Evolutionary conservation across 2,888 invertebrate genomes (phyloP).

Genomic region (Athrips mouffetella): DNA sequence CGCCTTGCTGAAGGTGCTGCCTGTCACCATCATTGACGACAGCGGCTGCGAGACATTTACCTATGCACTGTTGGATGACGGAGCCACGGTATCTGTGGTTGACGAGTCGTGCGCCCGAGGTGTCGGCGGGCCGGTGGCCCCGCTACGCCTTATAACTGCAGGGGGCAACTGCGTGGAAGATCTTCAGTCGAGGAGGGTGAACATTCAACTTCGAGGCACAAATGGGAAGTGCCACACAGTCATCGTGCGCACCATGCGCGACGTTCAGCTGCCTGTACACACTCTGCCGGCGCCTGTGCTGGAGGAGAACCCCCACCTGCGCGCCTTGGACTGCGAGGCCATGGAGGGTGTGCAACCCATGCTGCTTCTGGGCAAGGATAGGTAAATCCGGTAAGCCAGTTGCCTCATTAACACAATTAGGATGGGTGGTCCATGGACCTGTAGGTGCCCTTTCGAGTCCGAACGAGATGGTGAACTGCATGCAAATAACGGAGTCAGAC

Average conservation of each 20-base stretch:
- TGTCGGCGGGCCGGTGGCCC: not conserved
- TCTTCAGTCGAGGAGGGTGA: not conserved
- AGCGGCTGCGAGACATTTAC: not conserved
- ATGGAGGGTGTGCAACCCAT: not conserved
- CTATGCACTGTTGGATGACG: slow-evolving; percentile 8
- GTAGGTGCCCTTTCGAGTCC: not conserved
- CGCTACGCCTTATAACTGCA: not conserved
- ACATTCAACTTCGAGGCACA: not conserved
- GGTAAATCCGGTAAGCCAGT: slow-evolving; percentile 17
- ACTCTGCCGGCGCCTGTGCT: not conserved
- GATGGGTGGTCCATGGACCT: slow-evolving; percentile 16
- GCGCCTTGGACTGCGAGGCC: too few species aligned
- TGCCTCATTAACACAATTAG: slow-evolving; percentile 13
- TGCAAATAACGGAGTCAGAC: not conserved
- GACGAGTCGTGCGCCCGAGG: not conserved
- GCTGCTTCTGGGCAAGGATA: slow-evolving; percentile 17
- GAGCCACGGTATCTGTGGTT: slow-evolving; percentile 4
- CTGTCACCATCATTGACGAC: not conserved
- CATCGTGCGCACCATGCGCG: not conserved
- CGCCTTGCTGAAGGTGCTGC: not conserved
- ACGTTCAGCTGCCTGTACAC: not conserved
- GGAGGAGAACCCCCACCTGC: not conserved
- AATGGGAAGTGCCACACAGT: not conserved
- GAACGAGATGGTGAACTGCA: not conserved
- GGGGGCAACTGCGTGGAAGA: not conserved